Percentiles rank a stretch among this genome's conserved stretches.
phyloP scores from a whole-genome alignment of 2,113 vertebrate species.

The Tympanuchus pallidicinctus region DNA sequence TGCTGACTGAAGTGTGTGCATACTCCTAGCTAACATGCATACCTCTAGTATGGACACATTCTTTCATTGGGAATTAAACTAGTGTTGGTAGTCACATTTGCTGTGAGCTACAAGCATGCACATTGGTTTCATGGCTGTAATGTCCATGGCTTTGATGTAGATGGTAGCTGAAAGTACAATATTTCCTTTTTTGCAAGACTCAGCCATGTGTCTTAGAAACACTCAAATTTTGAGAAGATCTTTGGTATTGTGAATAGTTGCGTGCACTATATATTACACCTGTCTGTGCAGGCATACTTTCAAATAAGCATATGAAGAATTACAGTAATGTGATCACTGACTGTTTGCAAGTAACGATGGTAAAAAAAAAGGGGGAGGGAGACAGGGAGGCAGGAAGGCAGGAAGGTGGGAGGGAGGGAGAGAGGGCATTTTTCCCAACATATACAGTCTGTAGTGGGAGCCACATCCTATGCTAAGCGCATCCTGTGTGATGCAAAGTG shows the following conservation, averaged over 20 bases:
- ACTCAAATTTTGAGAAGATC: not conserved
- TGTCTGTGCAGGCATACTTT: accelerated
- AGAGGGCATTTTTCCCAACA: not conserved
- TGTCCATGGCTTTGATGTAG: not conserved
- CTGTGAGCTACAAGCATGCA: not conserved
- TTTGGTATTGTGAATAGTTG: not conserved
- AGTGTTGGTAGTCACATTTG: not conserved
- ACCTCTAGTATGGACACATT: not conserved
- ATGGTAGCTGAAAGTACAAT: not conserved
- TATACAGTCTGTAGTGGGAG: accelerated
- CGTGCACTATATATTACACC: not conserved
- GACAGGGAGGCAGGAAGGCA: not conserved
- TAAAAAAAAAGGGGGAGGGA: not conserved
- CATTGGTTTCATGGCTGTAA: not conserved
- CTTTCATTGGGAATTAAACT: not conserved
- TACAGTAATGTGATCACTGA: not conserved
- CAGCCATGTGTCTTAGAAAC: not conserved
- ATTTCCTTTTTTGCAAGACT: not conserved
- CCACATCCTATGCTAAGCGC: not conserved
- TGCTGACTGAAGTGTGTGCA: accelerated
- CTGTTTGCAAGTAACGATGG: not conserved
- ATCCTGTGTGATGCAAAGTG: not conserved
- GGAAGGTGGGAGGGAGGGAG: accelerated
- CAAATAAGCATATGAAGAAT: not conserved
- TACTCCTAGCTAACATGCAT: not conserved